Evolutionary conservation across 2,113 vertebrate genomes (phyloP).

Genomic region (Gila orcuttii): DNA sequence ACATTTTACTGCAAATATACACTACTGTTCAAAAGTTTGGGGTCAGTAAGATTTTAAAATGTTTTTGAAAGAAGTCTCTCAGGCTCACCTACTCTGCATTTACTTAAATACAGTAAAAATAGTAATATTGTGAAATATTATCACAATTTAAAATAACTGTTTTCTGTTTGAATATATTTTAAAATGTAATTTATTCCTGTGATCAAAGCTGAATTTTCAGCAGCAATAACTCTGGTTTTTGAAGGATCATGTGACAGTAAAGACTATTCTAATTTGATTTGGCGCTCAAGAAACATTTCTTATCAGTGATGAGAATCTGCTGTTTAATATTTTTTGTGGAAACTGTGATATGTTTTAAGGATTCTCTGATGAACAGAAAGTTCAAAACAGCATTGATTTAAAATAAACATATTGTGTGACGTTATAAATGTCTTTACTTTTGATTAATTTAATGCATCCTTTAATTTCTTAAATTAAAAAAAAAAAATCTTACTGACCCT

Average conservation of each 20-base stretch:
- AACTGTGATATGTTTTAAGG: neutral
- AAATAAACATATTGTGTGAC: neutral
- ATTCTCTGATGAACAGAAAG: neutral
- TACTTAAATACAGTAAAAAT: no score
- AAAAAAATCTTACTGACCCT: neutral
- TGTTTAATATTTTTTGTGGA: neutral
- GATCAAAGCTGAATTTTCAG: neutral
- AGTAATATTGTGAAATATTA: neutral
- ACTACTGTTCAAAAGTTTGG: neutral
- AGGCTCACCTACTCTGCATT: no score
- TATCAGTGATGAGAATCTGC: neutral
- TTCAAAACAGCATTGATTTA: neutral
- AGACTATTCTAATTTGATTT: neutral
- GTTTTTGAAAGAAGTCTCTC: no score
- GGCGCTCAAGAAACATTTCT: neutral
- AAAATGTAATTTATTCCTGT: neutral
- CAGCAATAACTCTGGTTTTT: neutral
- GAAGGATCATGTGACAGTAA: no score
- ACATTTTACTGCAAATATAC: neutral
- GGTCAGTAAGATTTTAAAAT: neutral
- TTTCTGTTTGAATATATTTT: neutral
- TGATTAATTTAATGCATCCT: neutral
- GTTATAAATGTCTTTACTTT: neutral
- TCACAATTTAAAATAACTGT: neutral
- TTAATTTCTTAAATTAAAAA: neutral